These are phyloP conservation scores for Elymnias hypermnestra DNA, from an alignment of 1,140 invertebrate genomes.

Conservation along the genomic window DNA sequence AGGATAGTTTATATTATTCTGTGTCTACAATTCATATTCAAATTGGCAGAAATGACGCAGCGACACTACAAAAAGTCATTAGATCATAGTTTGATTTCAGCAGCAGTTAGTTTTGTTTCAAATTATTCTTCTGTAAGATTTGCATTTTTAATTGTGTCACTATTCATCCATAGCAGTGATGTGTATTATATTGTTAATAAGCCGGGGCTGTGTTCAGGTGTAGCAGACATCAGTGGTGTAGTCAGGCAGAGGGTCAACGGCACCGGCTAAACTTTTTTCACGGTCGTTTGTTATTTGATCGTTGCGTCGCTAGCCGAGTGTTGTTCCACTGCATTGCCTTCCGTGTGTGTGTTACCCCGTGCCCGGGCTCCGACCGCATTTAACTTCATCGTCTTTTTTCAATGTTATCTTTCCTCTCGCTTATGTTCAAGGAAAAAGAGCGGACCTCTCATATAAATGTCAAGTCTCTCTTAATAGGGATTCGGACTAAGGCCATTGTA, in stretches of 20 bases:
- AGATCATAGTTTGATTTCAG: too few species aligned
- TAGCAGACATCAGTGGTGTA: too few species aligned
- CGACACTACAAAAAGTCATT: too few species aligned
- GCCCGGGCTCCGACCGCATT: constrained; percentile 3
- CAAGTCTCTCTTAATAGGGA: background rate
- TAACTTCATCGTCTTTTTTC: background rate
- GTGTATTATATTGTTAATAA: too few species aligned
- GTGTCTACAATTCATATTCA: too few species aligned
- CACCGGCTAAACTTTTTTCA: constrained; percentile 20
- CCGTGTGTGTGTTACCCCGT: constrained; percentile 8
- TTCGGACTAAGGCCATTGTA: background rate
- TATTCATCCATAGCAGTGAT: too few species aligned
- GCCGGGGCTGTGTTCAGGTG: constrained; percentile 9
- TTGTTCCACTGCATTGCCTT: constrained; percentile 6
- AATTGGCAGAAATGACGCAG: too few species aligned
- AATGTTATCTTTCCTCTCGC: background rate
- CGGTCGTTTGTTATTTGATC: constrained; percentile 15
- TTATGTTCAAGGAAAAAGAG: background rate
- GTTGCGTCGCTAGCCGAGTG: constrained; percentile 4
- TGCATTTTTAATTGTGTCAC: too few species aligned
- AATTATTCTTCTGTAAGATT: too few species aligned
- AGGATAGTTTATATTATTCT: too few species aligned
- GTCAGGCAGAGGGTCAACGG: constrained; percentile 15
- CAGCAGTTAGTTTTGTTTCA: too few species aligned
- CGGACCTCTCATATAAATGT: constrained; percentile 1